Evolutionary conservation across 2,797 vertebrate genomes (phyloP).

Genomic region (Hozukius guyotensis): DNA sequence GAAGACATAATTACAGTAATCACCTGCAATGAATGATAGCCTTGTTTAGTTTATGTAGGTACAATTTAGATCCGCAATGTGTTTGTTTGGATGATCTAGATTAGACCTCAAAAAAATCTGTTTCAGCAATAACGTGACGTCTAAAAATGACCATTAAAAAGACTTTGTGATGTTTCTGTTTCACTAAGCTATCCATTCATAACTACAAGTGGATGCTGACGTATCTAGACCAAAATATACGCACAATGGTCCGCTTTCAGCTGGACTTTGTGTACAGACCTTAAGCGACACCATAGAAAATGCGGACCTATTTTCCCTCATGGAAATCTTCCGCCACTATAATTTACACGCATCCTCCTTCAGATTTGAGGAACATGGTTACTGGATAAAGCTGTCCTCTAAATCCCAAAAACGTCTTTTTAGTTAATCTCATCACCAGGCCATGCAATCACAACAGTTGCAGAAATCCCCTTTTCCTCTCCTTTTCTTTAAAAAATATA

Average conservation of each 20-base stretch:
- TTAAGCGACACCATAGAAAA: conserved; percentile 36
- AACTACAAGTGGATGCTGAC: conserved; percentile 7
- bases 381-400: background rate
- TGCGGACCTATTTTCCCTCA: conserved; percentile 4
- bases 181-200: conserved; percentile 10
- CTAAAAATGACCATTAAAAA: conserved; percentile 6
- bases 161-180: conserved; percentile 30
- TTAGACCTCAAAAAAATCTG: background rate
- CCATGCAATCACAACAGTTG: background rate
- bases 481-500: background rate
- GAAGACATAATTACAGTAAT: background rate
- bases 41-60: background rate
- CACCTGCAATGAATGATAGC: background rate
- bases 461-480: background rate
- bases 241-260: conserved; percentile 51
- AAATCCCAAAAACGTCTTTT: background rate
- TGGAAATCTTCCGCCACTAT: background rate
- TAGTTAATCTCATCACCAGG: background rate
- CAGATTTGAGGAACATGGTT: background rate
- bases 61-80: background rate
- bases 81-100: background rate
- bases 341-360: conserved; percentile 6
- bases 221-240: conserved; percentile 12
- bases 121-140: conserved; percentile 1
- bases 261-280: conserved; percentile 6